Evolutionary conservation across 2,888 invertebrate genomes (phyloP).

Genomic region (Clunio marinus): DNA sequence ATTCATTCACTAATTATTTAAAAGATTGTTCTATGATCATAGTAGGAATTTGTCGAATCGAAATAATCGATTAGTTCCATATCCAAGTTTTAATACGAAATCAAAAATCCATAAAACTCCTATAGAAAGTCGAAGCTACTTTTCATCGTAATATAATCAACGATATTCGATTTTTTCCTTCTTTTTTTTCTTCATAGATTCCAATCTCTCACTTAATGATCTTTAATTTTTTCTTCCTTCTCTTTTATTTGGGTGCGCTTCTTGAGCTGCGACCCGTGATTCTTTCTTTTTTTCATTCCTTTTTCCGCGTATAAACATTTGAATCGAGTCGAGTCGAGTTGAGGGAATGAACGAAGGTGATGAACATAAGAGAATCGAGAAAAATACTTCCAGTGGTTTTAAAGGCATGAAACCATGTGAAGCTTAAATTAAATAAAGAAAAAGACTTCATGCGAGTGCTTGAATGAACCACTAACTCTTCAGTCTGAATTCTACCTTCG

Average conservation of each 20-base stretch:
- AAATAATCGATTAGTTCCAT: slow-evolving; percentile 9
- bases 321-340: too few species aligned
- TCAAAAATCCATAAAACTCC: neutral
- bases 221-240: slow-evolving; percentile 28
- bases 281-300: neutral
- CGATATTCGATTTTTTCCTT: neutral
- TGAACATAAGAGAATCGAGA: slow-evolving; percentile 26
- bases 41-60: too few species aligned
- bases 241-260: slow-evolving; percentile 18
- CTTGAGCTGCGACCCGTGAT: neutral
- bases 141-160: slow-evolving; percentile 11
- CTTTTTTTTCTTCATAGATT: too few species aligned
- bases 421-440: slow-evolving; percentile 33
- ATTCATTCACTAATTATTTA: too few species aligned
- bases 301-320: too few species aligned
- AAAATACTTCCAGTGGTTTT: slow-evolving; percentile 36
- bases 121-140: neutral
- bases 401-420: slow-evolving; percentile 15
- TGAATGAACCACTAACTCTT: neutral
- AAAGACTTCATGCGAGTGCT: slow-evolving; percentile 18
- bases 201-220: slow-evolving; percentile 26
- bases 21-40: too few species aligned
- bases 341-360: slow-evolving; percentile 5
- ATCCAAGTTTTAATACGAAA: neutral
- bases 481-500: slow-evolving; percentile 34